phyloP scores from a whole-genome alignment of 2,888 invertebrate genomes.

The Sarcophaga carnaria region DNA sequence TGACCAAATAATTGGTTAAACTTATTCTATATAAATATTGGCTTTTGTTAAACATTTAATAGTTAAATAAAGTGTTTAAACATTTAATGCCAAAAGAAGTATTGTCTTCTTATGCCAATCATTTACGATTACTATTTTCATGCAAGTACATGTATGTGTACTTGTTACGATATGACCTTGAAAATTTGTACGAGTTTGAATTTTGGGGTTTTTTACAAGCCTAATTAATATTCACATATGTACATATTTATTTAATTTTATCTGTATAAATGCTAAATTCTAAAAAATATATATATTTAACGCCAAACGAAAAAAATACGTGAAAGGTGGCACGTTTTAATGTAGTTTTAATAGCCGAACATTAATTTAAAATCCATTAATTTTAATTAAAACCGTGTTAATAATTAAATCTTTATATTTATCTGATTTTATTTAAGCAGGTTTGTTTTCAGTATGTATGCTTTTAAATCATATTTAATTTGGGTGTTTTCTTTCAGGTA shows the following conservation, averaged over 20 bases:
- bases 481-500: too few relatives aligned
- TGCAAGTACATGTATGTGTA: neutral
- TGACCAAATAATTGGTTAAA: neutral
- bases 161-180: constrained; percentile 6
- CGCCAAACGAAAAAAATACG: neutral
- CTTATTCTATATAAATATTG: constrained; percentile 45
- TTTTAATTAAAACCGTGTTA: too few relatives aligned
- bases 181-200: neutral
- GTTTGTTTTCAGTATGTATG: too few relatives aligned
- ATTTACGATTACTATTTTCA: neutral
- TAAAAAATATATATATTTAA: neutral
- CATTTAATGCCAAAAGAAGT: neutral
- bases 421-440: too few relatives aligned
- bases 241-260: too few relatives aligned
- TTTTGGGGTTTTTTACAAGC: neutral
- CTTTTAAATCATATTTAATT: too few relatives aligned
- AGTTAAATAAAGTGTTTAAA: constrained; percentile 8
- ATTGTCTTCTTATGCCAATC: constrained; percentile 7
- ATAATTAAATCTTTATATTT: too few relatives aligned
- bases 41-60: neutral
- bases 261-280: neutral
- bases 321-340: neutral
- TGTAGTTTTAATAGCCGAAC: neutral
- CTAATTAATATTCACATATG: constrained; percentile 26
- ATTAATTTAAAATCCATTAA: neutral